phyloP scores from a whole-genome alignment of 1,140 invertebrate species.

The Brevipalpus yothersi region DNA sequence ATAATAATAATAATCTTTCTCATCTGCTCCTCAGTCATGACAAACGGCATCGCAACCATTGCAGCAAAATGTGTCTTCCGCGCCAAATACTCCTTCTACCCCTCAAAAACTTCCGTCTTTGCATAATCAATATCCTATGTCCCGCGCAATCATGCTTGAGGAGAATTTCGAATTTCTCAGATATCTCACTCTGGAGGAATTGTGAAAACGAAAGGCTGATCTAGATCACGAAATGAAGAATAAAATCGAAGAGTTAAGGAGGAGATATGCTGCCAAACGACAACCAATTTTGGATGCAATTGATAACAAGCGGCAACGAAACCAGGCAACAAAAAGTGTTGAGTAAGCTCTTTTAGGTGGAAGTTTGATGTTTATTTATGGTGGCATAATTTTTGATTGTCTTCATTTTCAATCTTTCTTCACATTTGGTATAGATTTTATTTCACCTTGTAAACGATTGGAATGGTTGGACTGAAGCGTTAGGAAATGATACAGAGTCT shows the following conservation, averaged over 20 bases:
- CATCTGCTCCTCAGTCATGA: too few relatives aligned
- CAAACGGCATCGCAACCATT: neutral
- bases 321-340: conserved; percentile 87
- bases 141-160: conserved; percentile 19
- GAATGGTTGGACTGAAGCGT: conserved; percentile 35
- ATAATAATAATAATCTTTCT: too few relatives aligned
- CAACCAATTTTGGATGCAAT: conserved; percentile 97
- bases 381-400: too few relatives aligned
- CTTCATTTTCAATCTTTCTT: too few relatives aligned
- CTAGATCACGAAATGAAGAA: conserved; percentile 94
- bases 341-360: conserved; percentile 16
- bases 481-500: conserved; percentile 17
- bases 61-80: neutral
- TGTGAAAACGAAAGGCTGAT: conserved; percentile 65
- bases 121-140: conserved; percentile 2
- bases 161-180: conserved; percentile 73
- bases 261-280: conserved; percentile 84
- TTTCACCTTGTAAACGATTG: too few relatives aligned
- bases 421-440: too few relatives aligned
- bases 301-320: conserved; percentile 86
- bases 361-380: too few relatives aligned
- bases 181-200: conserved; percentile 56
- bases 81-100: neutral
- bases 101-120: neutral
- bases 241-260: conserved; percentile 82